Evolutionary conservation across 2,888 invertebrate species (phyloP).

Genomic region (Eulithis testata): DNA sequence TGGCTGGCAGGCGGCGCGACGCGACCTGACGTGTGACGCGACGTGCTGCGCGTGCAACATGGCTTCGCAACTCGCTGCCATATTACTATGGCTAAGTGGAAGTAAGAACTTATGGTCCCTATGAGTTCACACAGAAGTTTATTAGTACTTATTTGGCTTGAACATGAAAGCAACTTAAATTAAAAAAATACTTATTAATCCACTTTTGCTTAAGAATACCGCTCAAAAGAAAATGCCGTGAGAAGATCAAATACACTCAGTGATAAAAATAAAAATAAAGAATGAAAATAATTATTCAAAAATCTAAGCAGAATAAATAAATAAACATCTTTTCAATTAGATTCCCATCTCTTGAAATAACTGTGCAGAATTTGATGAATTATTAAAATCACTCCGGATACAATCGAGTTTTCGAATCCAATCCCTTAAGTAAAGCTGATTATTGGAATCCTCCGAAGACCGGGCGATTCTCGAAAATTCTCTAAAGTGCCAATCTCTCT

Average conservation of each 20-base stretch:
- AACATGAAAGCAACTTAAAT: too few relatives aligned
- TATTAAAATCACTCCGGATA: slow-evolving; percentile 81
- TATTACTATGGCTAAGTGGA: slow-evolving; percentile 76
- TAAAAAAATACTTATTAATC: too few relatives aligned
- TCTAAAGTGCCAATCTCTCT: slow-evolving; percentile 78
- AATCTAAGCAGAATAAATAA: slow-evolving; percentile 42
- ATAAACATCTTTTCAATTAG: slow-evolving; percentile 61
- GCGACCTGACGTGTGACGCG: slow-evolving; percentile 68
- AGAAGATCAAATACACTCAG: not conserved
- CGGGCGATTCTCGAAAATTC: slow-evolving; percentile 68
- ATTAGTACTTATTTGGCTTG: too few relatives aligned
- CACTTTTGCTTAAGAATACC: too few relatives aligned
- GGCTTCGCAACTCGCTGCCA: slow-evolving; percentile 71
- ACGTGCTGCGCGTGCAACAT: slow-evolving; percentile 57
- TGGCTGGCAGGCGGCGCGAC: slow-evolving; percentile 56
- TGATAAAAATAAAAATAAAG: not conserved
- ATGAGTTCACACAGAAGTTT: too few relatives aligned
- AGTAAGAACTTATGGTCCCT: slow-evolving; percentile 57
- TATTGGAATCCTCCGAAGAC: slow-evolving; percentile 73
- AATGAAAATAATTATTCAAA: slow-evolving; percentile 1
- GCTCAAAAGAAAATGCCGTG: too few relatives aligned
- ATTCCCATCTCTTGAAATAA: slow-evolving; percentile 59
- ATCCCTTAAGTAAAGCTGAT: slow-evolving; percentile 83
- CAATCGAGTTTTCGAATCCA: slow-evolving; percentile 79
- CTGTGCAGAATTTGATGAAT: slow-evolving; percentile 72